These are phyloP conservation scores for Lepidostoma basale DNA, from an alignment of 1,140 invertebrate genomes.

Conservation along the genomic window DNA sequence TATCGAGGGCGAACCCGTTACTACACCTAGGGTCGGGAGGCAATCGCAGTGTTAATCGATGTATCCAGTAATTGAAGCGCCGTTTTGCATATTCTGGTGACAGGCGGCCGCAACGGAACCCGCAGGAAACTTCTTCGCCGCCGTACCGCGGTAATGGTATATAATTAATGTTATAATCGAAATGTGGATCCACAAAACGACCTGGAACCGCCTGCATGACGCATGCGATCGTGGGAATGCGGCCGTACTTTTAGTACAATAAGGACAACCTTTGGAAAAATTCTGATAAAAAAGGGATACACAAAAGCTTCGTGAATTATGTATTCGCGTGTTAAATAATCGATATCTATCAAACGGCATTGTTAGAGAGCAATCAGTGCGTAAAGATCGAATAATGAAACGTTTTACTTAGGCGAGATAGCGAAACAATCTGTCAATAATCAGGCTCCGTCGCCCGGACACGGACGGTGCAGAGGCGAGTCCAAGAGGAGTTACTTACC, in stretches of 20 bases:
- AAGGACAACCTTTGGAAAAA: constrained; percentile 34
- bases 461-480: constrained; percentile 26
- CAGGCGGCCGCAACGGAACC: constrained; percentile 9
- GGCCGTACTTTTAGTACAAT: constrained; percentile 27
- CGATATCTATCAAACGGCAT: constrained; percentile 22
- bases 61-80: constrained; percentile 1
- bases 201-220: constrained; percentile 20
- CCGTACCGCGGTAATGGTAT: too few relatives aligned
- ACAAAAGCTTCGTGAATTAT: constrained; percentile 31
- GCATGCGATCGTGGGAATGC: constrained; percentile 31
- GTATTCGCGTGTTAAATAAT: constrained; percentile 27
- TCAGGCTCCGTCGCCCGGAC: constrained; percentile 32
- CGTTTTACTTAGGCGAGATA: constrained; percentile 2
- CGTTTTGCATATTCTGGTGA: constrained; percentile 13
- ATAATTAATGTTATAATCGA: too few relatives aligned
- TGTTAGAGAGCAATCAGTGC: constrained; percentile 12
- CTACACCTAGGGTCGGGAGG: too few relatives aligned
- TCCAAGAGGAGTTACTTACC: constrained; percentile 36
- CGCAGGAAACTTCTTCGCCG: too few relatives aligned
- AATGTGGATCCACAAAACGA: too few relatives aligned
- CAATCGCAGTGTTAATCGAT: constrained; percentile 9
- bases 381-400: constrained; percentile 13
- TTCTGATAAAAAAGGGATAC: constrained; percentile 18
- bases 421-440: constrained; percentile 34
- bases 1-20: too few relatives aligned